Conservation (phyloP, 53 echinoderm and acorn worm genomes). For the Holothuria scabra region DNA sequence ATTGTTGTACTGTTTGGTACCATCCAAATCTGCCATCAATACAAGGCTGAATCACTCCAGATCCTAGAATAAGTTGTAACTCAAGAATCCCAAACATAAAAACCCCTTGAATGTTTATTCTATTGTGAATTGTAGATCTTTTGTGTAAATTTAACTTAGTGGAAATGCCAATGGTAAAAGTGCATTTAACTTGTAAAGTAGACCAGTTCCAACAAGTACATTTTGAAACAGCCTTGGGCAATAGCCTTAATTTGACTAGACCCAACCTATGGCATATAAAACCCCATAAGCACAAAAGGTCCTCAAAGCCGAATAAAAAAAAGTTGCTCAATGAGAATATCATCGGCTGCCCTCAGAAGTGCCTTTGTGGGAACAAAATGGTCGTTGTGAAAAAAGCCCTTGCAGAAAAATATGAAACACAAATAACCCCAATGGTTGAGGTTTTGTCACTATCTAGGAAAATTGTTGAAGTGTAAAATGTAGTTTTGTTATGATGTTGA, state of each 20-base stretch:
- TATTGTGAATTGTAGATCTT: background rate
- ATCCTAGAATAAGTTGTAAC: constrained; percentile 13
- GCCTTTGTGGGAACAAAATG: constrained; percentile 31
- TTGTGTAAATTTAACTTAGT: constrained; percentile 30
- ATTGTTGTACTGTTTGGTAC: too few relatives aligned
- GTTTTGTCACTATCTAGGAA: constrained; percentile 19
- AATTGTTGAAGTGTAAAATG: constrained; percentile 35
- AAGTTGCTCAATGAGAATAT: background rate
- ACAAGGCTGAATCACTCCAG: background rate
- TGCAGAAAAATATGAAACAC: constrained; percentile 1
- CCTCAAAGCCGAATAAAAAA: background rate
- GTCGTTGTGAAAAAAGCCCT: background rate
- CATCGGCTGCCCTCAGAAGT: constrained; percentile 29
- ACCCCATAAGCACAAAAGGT: constrained; percentile 9
- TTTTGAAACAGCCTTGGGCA: constrained; percentile 40
- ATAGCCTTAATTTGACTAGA: too few relatives aligned
- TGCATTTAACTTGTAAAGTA: constrained; percentile 31
- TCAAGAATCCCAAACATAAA: background rate
- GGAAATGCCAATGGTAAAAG: constrained; percentile 24
- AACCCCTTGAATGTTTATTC: background rate
- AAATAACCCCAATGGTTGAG: constrained; percentile 10
- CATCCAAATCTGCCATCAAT: too few relatives aligned
- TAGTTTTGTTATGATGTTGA: constrained; percentile 31
- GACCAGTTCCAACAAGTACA: background rate
- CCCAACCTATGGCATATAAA: background rate